phyloP scores from a whole-genome alignment of 1,140 invertebrate species.

The Tetramorium parvispinum region DNA sequence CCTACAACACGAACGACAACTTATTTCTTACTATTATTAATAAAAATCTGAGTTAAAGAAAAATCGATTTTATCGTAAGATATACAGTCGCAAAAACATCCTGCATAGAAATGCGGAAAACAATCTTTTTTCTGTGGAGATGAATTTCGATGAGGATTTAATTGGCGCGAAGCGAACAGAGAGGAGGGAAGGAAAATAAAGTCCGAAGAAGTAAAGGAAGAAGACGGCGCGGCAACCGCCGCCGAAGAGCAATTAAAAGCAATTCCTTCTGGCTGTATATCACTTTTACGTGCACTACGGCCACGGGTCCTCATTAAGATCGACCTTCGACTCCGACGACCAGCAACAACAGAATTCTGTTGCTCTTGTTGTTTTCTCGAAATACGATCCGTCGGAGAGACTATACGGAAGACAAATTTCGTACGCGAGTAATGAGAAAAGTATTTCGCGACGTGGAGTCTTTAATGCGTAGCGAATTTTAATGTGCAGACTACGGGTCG shows the following conservation, averaged over 20 bases:
- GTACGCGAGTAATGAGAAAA: constrained; percentile 35
- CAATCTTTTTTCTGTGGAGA: not conserved
- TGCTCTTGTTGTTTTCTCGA: constrained; percentile 65
- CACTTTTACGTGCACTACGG: constrained; percentile 67
- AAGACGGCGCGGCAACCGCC: constrained; percentile 38
- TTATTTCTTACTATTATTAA: not conserved
- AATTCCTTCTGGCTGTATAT: constrained; percentile 71
- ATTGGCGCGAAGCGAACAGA: constrained; percentile 12
- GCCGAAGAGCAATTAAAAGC: constrained; percentile 71
- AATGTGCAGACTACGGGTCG: not conserved
- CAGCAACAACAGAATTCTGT: constrained; percentile 65
- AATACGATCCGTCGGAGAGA: constrained; percentile 11
- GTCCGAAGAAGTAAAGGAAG: not conserved
- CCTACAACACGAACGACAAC: not conserved
- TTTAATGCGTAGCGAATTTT: constrained; percentile 41
- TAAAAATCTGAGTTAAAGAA: not conserved
- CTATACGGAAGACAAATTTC: constrained; percentile 36
- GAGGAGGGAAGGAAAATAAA: constrained; percentile 15
- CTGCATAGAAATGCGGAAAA: constrained; percentile 1
- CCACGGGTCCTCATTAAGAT: constrained; percentile 71
- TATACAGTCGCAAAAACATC: not conserved
- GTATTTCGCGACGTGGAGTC: constrained; percentile 37
- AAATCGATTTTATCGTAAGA: not conserved
- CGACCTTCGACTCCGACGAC: constrained; percentile 72
- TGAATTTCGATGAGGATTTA: constrained; percentile 47